Percentiles rank a stretch among this genome's conserved stretches.
phyloP scores from a whole-genome alignment of 2,888 invertebrate species.

The Polia nebulosa region DNA sequence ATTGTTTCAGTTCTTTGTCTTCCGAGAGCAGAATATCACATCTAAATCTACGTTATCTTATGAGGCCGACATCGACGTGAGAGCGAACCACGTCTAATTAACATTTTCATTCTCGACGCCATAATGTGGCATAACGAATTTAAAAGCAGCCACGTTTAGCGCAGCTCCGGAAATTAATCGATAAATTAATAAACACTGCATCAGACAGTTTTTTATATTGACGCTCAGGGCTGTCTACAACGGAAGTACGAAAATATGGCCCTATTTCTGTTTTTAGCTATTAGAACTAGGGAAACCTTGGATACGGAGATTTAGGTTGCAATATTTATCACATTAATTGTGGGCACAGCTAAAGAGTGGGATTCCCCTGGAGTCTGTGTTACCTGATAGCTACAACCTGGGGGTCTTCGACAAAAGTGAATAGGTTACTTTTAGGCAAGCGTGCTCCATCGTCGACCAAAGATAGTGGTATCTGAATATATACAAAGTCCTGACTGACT shows the following conservation, averaged over 20 bases:
- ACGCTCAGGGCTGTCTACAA: conserved; percentile 11
- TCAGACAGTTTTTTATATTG: conserved; percentile 20
- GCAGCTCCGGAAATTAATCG: conserved; percentile 50
- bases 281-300: not conserved
- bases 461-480: too few relatives aligned
- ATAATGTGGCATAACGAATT: conserved; percentile 33
- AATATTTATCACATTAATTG: conserved; percentile 2
- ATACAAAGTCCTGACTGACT: too few relatives aligned
- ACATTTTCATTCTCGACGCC: conserved; percentile 44
- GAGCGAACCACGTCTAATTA: conserved; percentile 45
- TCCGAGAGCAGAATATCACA: conserved; percentile 6
- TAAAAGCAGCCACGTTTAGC: conserved; percentile 36
- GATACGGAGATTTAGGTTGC: conserved; percentile 1
- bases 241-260: conserved; percentile 19
- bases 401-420: too few relatives aligned
- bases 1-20: not conserved
- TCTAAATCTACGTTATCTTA: conserved; percentile 52
- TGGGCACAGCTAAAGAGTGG: too few relatives aligned
- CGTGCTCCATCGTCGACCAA: too few relatives aligned
- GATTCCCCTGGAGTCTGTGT: too few relatives aligned
- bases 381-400: too few relatives aligned
- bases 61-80: conserved; percentile 25
- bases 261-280: conserved; percentile 3
- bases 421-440: too few relatives aligned
- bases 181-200: conserved; percentile 51